Conservation (phyloP, 2,888 invertebrate species). For the Napeogenes sylphis region DNA sequence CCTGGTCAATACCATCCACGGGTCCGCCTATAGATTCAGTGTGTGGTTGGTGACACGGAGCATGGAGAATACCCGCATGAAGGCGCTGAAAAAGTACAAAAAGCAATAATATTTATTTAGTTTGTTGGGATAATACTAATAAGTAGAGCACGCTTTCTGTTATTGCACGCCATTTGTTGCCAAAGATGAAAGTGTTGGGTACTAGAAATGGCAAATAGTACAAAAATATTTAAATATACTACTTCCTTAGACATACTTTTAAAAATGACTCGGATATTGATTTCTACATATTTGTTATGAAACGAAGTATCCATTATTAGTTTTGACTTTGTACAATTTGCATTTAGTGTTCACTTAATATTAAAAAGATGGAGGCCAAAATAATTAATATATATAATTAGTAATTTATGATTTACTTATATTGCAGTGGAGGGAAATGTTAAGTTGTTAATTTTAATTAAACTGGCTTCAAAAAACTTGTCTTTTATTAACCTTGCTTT, state of each 20-base stretch:
- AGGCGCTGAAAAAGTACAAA: slow-evolving; percentile 76
- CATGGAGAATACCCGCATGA: slow-evolving; percentile 81
- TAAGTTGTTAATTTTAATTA: slow-evolving; percentile 15
- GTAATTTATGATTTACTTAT: not conserved
- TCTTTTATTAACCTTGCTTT: slow-evolving; percentile 17
- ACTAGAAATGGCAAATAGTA: slow-evolving; percentile 1
- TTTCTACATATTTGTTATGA: not conserved
- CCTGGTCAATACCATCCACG: slow-evolving; percentile 65
- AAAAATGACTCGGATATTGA: not conserved
- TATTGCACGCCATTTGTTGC: slow-evolving; percentile 17
- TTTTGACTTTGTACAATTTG: slow-evolving; percentile 3
- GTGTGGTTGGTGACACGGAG: slow-evolving; percentile 80
- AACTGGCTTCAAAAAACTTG: slow-evolving; percentile 22
- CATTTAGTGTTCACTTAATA: slow-evolving; percentile 9
- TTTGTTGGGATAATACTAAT: slow-evolving; percentile 10
- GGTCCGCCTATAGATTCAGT: slow-evolving; percentile 73
- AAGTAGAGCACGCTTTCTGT: slow-evolving; percentile 6
- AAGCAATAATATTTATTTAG: slow-evolving; percentile 50
- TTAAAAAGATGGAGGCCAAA: not conserved
- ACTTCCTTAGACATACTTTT: not conserved
- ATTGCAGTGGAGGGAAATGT: slow-evolving; percentile 14
- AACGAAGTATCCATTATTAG: not conserved
- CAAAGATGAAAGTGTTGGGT: slow-evolving; percentile 18
- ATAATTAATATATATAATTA: not conserved
- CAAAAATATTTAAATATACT: not conserved